Evolutionary conservation across 1,140 invertebrate genomes (phyloP).

Genomic region (Bombus haemorrhoidalis): DNA sequence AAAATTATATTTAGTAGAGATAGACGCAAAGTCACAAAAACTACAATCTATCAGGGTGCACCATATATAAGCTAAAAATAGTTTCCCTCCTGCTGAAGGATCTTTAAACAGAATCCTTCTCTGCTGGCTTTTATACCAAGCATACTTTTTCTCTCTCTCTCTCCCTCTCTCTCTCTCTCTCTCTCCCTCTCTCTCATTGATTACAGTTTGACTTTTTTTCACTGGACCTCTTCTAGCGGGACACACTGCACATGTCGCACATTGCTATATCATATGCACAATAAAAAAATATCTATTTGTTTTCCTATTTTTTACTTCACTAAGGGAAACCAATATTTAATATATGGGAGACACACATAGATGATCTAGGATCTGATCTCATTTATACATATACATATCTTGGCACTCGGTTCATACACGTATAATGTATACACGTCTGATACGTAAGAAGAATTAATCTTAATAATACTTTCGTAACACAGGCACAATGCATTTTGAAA

Average conservation of each 20-base stretch:
- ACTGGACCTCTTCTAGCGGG: not conserved
- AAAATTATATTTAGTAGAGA: not conserved
- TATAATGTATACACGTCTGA: not conserved
- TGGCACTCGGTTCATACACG: not conserved
- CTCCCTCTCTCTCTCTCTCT: not conserved
- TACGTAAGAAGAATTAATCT: not conserved
- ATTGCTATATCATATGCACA: not conserved
- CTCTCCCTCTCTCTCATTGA: not conserved
- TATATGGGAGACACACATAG: not conserved
- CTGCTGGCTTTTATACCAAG: conserved; percentile 38
- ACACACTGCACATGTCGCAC: not conserved
- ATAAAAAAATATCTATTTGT: not conserved
- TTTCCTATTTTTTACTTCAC: not conserved
- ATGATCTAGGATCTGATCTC: not conserved
- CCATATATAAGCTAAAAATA: conserved; percentile 55
- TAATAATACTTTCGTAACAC: not conserved
- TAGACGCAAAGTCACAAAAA: not conserved
- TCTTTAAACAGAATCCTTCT: conserved; percentile 26
- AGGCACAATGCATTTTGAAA: not conserved
- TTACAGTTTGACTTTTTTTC: not conserved
- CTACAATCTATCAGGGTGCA: not conserved
- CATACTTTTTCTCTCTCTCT: not conserved
- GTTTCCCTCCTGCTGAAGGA: conserved; percentile 49
- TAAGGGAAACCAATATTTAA: not conserved
- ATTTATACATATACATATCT: not conserved